phyloP scores from a whole-genome alignment of 2,797 vertebrate species.

The Petrocephalus sullivani region DNA sequence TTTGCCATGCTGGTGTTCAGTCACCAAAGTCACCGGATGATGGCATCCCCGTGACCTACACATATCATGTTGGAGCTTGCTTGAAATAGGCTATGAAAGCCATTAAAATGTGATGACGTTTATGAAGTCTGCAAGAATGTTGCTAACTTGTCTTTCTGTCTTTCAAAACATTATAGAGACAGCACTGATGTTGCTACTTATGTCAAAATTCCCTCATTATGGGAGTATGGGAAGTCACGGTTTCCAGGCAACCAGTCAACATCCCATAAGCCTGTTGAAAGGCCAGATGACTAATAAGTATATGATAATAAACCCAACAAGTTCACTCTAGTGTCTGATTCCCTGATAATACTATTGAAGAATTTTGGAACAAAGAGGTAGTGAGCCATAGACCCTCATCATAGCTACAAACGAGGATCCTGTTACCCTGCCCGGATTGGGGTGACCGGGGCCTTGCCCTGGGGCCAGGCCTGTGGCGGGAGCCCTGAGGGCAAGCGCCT shows the following conservation, averaged over 20 bases:
- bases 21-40: neutral
- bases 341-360: neutral
- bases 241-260: neutral
- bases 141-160: neutral
- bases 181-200: neutral
- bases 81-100: constrained; percentile 13
- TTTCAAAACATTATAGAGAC: neutral
- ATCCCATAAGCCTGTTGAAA: neutral
- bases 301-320: neutral
- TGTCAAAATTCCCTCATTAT: neutral
- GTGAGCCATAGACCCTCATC: neutral
- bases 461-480: no score
- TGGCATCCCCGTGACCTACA: constrained; percentile 5
- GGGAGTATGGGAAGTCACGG: neutral
- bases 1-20: constrained; percentile 20
- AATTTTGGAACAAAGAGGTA: neutral
- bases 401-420: no score
- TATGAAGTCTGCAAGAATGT: neutral
- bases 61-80: constrained; percentile 12
- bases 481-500: no score
- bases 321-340: neutral
- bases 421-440: no score
- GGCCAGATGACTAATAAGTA: neutral
- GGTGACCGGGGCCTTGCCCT: no score
- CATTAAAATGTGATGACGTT: constrained; percentile 13